Base-by-base conservation (phyloP, 2,113 vertebrate genomes). In the Gymnocephalus cernua region DNA sequence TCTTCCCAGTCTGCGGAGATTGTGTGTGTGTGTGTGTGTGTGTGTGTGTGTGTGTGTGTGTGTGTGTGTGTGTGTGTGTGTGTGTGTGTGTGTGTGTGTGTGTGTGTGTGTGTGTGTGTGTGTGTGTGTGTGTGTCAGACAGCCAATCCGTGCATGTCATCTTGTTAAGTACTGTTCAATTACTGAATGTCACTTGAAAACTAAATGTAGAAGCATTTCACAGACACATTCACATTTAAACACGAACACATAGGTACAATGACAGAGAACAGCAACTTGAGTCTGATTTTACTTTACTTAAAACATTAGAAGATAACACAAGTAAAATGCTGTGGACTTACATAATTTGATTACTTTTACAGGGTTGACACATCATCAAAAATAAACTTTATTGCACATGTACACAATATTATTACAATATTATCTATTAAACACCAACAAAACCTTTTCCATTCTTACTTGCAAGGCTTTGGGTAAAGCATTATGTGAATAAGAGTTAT, bases 281-380 rank as follows among this genome's bases (percentile, higher is more conserved):
- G 47, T 70, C 48, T 78, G 35, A 15, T 82, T 70, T 64, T 54
- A 62, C 48, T 82, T 82, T 88, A 86, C 82, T 84, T 3, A 76
- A 54, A 76, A 27, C 32, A 32, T 32, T 6, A 56, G 1, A 50
- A 16, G 2, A 16, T 50, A 18, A 74, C 23, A 77, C 16, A 56
- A 38, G 21, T n/a, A 74, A 48, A 53, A 74, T 32, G 1, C 27
- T 72, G 8, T 66, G 27, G 44, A 51, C 23, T 75, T 38, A 58
- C 38, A 65, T 13, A 57, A 45, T 23, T 4, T 66, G 4, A 47
- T 47, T 4, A 44, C 15, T 32, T 16, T 62, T 32, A 56, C 32
- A 68, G 41, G 25, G 2, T 7, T 29, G 3, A 63, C 41, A 50
- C 0, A 7, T 16, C 3, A 38, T 51, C 1, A 75, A 3, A 62